Evolutionary conservation across 1,140 invertebrate species (phyloP), one percentile per base, ranked within the genome.

Genomic region (Ceratosolen solmsi): DNA sequence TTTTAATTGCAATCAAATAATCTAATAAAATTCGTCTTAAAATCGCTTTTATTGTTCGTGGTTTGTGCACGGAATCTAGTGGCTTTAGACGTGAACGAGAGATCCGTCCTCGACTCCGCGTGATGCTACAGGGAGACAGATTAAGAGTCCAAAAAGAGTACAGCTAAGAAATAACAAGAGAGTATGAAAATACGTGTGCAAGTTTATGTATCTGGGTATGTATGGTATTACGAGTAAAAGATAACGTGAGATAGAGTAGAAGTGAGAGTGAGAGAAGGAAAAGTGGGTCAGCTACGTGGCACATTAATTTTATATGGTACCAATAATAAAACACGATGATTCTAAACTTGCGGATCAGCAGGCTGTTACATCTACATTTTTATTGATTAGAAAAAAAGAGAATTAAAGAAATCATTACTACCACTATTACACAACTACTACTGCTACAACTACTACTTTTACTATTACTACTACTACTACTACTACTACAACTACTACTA

Each of bases 371-470:
- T 75, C 51, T 56, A 82, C 87, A 76, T 73, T 80, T 87, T 89
- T 83, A 86, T 88, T 87, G 84, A 89, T 88, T 86, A 87, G 87
- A 84, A 77, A 70, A 85, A 76, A 68, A 83, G 86, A 86, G 85
- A 83, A 86, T 80, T 82, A 85, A 84, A 86, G 80, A 85, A 25
- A 80, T 82, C 82, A 85, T 79, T 83, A 85, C 65, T 84, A 87
- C 72, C 84, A 87, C 77, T 86, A 85, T 78, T 84, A 84, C 76
- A 79, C 77, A 80, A 87, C 84, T 86, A 88, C 60, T 85, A 85
- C 30, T 84, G 84, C 75, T 85, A 86, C 56, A 84, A 85, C 76
- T 86, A 86, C 70, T 86, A 85, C 73, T 87, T 86, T 82, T 85
- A 86, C 84, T 87, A 85, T 80, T 84, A 85, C 84, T 87, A 85